A percentile compares a stretch with the other conserved stretches of the same genome.
Evolutionary conservation across 2,797 vertebrate genomes (phyloP).

Genomic region (Xenops minutus): DNA sequence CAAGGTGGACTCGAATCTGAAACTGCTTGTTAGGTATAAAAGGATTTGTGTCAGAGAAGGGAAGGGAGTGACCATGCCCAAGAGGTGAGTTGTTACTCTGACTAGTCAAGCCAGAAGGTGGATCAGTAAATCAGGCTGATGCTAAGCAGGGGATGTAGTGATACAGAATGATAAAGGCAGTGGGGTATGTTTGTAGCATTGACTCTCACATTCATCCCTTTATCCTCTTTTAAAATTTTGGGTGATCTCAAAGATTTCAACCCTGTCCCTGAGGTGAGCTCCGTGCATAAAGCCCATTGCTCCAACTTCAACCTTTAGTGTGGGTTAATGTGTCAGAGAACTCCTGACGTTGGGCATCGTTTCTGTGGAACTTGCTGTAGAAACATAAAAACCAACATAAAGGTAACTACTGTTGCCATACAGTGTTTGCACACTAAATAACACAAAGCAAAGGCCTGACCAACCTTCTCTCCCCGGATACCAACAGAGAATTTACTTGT

Average conservation of each 20-base stretch:
- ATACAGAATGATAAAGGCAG: neutral
- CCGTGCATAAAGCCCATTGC: neutral
- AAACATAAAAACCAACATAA: neutral
- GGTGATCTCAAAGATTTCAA: neutral
- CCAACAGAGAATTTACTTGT: neutral
- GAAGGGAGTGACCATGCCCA: neutral
- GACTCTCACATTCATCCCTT: neutral
- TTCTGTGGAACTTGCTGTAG: neutral
- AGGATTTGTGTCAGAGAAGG: neutral
- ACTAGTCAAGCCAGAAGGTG: neutral
- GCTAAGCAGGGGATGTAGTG: neutral
- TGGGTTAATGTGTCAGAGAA: neutral
- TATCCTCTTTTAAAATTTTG: neutral
- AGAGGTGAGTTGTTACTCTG: neutral
- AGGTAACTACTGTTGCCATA: accelerated
- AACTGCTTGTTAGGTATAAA: neutral
- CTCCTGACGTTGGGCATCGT: neutral
- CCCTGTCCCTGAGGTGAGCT: neutral
- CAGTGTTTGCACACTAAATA: neutral
- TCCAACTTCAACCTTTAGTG: neutral
- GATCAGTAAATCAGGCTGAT: neutral
- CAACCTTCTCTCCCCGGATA: neutral
- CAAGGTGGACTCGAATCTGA: neutral
- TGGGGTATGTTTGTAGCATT: neutral
- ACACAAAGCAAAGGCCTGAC: neutral